Conservation (phyloP, 2,888 invertebrate genomes). For the Diplolepis rosae region DNA sequence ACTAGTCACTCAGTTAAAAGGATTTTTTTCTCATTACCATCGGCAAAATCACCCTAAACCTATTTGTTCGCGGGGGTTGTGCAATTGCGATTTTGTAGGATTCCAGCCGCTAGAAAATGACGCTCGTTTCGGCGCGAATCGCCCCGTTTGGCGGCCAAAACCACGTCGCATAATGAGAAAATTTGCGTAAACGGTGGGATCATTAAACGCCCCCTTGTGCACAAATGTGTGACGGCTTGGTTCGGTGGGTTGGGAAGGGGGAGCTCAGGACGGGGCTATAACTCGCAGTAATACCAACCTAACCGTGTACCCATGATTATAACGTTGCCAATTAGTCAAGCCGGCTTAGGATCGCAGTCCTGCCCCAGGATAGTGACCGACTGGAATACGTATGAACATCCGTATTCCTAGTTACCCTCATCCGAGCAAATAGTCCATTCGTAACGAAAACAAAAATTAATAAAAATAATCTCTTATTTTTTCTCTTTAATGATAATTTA, state of each 20-base stretch:
- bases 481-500: not conserved
- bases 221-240: conserved; percentile 45
- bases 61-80: not conserved
- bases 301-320: conserved; percentile 74
- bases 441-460: not conserved
- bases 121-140: conserved; percentile 49
- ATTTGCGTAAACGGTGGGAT: conserved; percentile 74
- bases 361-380: conserved; percentile 60
- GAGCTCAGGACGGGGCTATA: conserved; percentile 62
- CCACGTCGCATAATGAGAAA: conserved; percentile 72
- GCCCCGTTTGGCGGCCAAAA: conserved; percentile 67
- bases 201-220: conserved; percentile 65
- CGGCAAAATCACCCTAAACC: not conserved
- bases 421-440: not conserved
- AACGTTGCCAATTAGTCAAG: conserved; percentile 74
- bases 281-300: conserved; percentile 74
- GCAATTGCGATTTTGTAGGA: conserved; percentile 41
- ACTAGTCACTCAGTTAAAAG: not conserved
- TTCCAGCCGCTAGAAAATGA: conserved; percentile 50
- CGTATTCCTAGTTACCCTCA: conserved; percentile 18
- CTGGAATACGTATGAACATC: conserved; percentile 12
- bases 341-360: conserved; percentile 71
- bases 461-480: not conserved
- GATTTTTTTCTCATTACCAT: not conserved
- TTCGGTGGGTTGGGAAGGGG: conserved; percentile 30